Base-by-base conservation (phyloP, 2,888 invertebrate species). In the Scelioninae gen. 1 region DNA sequence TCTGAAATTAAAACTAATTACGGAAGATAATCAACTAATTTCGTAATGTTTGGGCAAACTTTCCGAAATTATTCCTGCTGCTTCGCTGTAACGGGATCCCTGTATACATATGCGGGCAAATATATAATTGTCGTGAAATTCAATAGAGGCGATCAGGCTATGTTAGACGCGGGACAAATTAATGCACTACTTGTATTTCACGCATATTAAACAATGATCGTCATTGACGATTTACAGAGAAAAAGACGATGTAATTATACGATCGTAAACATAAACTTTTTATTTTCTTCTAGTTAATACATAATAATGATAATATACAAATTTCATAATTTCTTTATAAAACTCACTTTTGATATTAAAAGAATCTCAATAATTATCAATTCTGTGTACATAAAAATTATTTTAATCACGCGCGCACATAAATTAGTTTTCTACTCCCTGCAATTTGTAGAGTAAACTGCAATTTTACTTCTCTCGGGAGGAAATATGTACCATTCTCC, bases 71-170 rank as follows among this genome's bases (percentile, higher is more conserved):
- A 56, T 78, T 71, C 49, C 51, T 49, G 43, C 8, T 47, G 47
- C 29, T 69, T n/a, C 7, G 23, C 16, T 49, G 69, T 71, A 78
- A 78, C 43, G 15, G 16, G 63, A 78, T 78, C 63, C 51, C 38
- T 11, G 47, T 47, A 55, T 56, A 51, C 49, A 56, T 68, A 77
- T 77, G 77, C 77, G 77, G 77, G 69, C 34, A 69, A 77, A 69
- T 49, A 63, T 55, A 62, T 69, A 77, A 68, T 69, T 69, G 69
- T 63, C 62, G 49, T 77, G 68, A 69, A 77, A 77, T 69, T 63
- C 62, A 77, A 77, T 77, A 77, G 63, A 77, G 69, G 16, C 31
- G 68, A 69, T 72, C 53, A 29, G 60, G 29, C 31, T 38, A 63
- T 34, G 62, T 69, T 56, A 69, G 62, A 63, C 69, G 23, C 66